These are phyloP conservation scores for Protobothrops mucrosquamatus DNA, from an alignment of 2,113 vertebrate genomes.

Conservation along the genomic window DNA sequence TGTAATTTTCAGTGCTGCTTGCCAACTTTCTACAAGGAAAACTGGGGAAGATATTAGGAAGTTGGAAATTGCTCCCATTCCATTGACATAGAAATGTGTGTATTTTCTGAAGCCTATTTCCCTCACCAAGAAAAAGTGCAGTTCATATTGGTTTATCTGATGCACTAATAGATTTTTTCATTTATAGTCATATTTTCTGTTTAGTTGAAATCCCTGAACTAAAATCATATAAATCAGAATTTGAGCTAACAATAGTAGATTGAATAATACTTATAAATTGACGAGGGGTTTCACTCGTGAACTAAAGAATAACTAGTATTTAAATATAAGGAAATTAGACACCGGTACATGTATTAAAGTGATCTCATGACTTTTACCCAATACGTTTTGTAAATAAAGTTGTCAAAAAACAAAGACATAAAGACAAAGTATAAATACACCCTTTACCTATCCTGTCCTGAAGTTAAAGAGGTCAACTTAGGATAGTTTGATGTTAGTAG, in stretches of 20 bases:
- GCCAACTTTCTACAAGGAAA: not conserved
- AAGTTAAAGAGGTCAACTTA: too few relatives aligned
- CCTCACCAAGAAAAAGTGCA: not conserved
- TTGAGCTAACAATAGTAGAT: not conserved
- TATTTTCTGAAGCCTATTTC: not conserved
- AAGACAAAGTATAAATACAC: too few relatives aligned
- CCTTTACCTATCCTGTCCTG: too few relatives aligned
- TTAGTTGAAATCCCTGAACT: not conserved
- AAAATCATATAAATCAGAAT: not conserved
- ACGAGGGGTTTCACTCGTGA: too few relatives aligned
- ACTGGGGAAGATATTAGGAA: not conserved
- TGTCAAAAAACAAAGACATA: too few relatives aligned
- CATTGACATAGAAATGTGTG: constrained; percentile 42
- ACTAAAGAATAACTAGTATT: too few relatives aligned
- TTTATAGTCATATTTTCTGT: not conserved
- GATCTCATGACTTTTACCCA: too few relatives aligned
- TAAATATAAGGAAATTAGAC: too few relatives aligned
- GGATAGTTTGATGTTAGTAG: not conserved
- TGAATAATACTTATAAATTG: too few relatives aligned
- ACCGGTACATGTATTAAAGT: too few relatives aligned
- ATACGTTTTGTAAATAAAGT: too few relatives aligned
- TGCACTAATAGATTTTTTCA: not conserved
- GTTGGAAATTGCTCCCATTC: not conserved
- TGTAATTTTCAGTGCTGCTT: not conserved
- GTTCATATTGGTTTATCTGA: not conserved